phyloP scores from a whole-genome alignment of 1,140 invertebrate genomes.

The Drosophila oshimai region DNA sequence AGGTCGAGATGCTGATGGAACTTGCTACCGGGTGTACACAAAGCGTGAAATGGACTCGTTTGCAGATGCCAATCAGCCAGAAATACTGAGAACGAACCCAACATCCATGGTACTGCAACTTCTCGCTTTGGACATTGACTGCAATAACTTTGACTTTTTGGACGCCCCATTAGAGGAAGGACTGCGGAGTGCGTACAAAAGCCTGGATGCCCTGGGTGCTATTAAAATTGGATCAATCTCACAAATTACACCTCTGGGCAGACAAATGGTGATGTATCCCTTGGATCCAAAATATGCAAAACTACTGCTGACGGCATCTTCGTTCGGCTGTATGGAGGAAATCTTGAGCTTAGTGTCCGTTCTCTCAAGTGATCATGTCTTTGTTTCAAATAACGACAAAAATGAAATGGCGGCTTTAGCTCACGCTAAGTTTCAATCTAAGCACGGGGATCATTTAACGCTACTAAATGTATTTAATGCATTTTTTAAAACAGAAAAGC shows the following conservation, averaged over 20 bases:
- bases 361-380: slow-evolving; percentile 86
- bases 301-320: slow-evolving; percentile 89
- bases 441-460: slow-evolving; percentile 96
- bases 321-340: slow-evolving; percentile 93
- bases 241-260: slow-evolving; percentile 90
- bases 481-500: slow-evolving; percentile 88
- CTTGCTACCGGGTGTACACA: slow-evolving; percentile 93
- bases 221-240: slow-evolving; percentile 83
- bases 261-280: slow-evolving; percentile 95
- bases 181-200: slow-evolving; percentile 87
- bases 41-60: slow-evolving; percentile 86
- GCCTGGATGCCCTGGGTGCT: slow-evolving; percentile 90
- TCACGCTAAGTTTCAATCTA: slow-evolving; percentile 91
- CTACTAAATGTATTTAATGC: slow-evolving; percentile 94
- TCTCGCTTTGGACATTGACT: slow-evolving; percentile 91
- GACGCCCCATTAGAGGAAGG: slow-evolving; percentile 91
- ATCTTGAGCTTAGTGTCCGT: slow-evolving; percentile 85
- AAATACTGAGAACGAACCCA: slow-evolving; percentile 88
- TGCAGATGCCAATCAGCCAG: slow-evolving; percentile 89
- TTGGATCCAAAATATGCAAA: slow-evolving; percentile 95
- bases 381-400: slow-evolving; percentile 84
- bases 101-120: slow-evolving; percentile 85
- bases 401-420: slow-evolving; percentile 87
- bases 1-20: slow-evolving; percentile 92
- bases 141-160: slow-evolving; percentile 94